Evolutionary conservation across 2,888 invertebrate species (phyloP).

Genomic region (Pterobdella sp.): DNA sequence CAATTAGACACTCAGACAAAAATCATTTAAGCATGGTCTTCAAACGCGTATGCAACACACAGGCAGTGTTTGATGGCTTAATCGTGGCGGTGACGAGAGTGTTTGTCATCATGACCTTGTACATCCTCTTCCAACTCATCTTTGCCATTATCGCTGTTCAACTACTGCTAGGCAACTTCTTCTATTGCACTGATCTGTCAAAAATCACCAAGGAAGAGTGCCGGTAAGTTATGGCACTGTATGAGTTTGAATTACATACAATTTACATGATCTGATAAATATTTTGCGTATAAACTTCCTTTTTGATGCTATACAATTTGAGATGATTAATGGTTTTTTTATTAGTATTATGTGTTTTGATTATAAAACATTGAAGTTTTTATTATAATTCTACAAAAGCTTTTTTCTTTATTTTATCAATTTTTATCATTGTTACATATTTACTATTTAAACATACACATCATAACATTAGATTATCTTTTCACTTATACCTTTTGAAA

Average conservation of each 20-base stretch:
- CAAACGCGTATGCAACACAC: constrained; percentile 31
- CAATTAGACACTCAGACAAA: too few species aligned
- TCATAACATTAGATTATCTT: too few species aligned
- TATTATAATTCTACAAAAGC: too few species aligned
- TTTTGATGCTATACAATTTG: neutral
- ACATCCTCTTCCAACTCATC: constrained; percentile 94
- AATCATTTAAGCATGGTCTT: neutral
- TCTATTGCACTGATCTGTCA: constrained; percentile 94
- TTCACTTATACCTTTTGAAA: too few species aligned
- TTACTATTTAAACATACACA: too few species aligned
- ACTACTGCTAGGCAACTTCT: constrained; percentile 99
- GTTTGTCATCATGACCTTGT: constrained; percentile 99
- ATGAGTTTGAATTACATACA: too few species aligned
- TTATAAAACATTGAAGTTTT: too few species aligned
- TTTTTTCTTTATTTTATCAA: too few species aligned
- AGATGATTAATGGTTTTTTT: too few species aligned
- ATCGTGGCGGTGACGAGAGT: constrained; percentile 99
- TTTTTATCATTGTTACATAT: too few species aligned
- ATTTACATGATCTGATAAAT: too few species aligned
- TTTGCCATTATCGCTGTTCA: constrained; percentile 99
- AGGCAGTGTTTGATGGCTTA: constrained; percentile 99
- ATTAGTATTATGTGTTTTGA: too few species aligned
- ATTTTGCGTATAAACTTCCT: neutral
- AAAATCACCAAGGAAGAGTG: constrained; percentile 87
- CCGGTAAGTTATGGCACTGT: constrained; percentile 67